Evolutionary conservation across 2,113 vertebrate species (phyloP).

Genomic region (Chaetodon auriga): DNA sequence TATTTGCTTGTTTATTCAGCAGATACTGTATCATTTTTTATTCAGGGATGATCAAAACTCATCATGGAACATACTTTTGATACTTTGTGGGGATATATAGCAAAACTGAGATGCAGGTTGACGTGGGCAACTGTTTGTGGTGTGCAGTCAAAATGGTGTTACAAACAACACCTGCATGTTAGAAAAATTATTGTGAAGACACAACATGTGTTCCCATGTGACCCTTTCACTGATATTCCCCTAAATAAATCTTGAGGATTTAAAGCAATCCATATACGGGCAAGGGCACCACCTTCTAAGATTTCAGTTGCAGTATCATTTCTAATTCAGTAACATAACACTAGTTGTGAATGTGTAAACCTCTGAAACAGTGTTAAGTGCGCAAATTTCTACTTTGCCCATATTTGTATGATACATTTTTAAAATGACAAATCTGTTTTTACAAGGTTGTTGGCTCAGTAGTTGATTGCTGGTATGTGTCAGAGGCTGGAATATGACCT

Average conservation of each 20-base stretch:
- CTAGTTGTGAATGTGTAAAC: neutral
- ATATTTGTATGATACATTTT: neutral
- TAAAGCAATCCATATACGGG: neutral
- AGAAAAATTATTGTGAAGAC: neutral
- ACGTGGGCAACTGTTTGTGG: neutral
- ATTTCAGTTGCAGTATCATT: neutral
- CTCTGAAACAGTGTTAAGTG: neutral
- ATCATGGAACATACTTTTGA: neutral
- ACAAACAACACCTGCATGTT: conserved; percentile 1
- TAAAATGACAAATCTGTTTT: neutral
- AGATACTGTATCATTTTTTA: neutral
- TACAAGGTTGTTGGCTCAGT: neutral
- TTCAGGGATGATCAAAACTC: neutral
- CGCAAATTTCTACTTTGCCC: neutral
- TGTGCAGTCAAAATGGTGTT: neutral
- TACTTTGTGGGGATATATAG: neutral
- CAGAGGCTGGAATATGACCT: conserved; percentile 12
- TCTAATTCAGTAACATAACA: neutral
- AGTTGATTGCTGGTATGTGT: neutral
- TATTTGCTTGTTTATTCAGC: neutral
- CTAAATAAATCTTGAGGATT: neutral
- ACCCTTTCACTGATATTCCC: neutral
- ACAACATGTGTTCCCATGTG: neutral
- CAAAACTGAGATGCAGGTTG: neutral
- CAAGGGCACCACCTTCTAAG: neutral